These are phyloP conservation scores for Cnemophilus loriae DNA, from an alignment of 2,113 vertebrate genomes.

Conservation along the genomic window DNA sequence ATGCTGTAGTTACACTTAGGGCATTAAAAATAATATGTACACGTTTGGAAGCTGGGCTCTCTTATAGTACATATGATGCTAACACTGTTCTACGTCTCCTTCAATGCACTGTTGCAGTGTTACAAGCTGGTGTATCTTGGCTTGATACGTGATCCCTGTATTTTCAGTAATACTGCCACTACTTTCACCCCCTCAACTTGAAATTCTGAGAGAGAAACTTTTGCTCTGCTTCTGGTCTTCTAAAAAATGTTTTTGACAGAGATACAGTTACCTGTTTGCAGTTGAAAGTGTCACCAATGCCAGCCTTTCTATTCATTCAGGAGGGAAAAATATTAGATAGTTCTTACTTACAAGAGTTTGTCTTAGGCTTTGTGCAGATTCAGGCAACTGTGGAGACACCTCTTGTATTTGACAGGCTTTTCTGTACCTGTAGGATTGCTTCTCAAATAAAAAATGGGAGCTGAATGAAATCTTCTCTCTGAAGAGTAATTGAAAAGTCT, in stretches of 20 bases:
- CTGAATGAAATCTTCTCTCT: background rate
- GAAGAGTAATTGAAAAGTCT: background rate
- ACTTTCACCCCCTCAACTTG: background rate
- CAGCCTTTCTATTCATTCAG: background rate
- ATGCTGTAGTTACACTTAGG: background rate
- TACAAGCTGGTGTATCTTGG: background rate
- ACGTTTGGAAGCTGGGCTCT: background rate
- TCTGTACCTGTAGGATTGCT: background rate
- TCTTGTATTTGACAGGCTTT: background rate
- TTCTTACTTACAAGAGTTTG: background rate
- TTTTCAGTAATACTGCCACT: background rate
- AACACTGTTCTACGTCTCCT: background rate
- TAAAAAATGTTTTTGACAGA: background rate
- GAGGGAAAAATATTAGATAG: background rate
- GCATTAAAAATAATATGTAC: background rate
- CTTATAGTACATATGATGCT: background rate
- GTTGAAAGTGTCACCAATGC: background rate
- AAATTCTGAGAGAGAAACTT: background rate
- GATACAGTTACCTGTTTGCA: background rate
- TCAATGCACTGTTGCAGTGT: background rate
- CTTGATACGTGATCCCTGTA: background rate
- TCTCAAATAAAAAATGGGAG: background rate
- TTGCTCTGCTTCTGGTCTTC: background rate
- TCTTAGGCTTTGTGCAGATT: background rate
- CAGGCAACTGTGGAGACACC: background rate